phyloP scores from a whole-genome alignment of 2,113 vertebrate species.

The Catharus fuscescens region DNA sequence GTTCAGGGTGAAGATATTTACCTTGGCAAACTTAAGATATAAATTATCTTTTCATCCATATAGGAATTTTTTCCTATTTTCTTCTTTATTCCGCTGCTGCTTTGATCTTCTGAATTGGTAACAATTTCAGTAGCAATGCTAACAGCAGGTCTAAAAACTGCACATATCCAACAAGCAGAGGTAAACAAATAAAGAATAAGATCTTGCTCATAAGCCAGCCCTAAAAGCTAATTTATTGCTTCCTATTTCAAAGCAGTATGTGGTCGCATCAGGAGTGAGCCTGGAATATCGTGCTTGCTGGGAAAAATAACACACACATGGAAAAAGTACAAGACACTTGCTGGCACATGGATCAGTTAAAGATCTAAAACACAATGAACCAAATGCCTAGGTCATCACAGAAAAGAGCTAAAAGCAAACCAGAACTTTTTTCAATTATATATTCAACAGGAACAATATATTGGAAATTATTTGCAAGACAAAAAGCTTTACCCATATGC shows the following conservation, averaged over 20 bases:
- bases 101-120: neutral
- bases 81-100: neutral
- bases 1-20: neutral
- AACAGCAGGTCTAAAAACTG: neutral
- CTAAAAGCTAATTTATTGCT: slow-evolving; percentile 7
- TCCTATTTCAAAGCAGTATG: neutral
- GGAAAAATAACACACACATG: neutral
- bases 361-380: neutral
- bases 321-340: neutral
- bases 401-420: neutral
- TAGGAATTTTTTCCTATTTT: neutral
- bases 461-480: neutral
- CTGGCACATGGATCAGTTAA: neutral
- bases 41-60: neutral
- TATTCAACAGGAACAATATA: neutral
- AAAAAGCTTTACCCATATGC: neutral
- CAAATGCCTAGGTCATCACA: neutral
- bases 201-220: neutral
- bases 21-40: neutral
- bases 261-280: neutral
- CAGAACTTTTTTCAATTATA: neutral
- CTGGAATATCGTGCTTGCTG: neutral
- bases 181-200: neutral
- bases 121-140: neutral
- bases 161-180: neutral